Conservation (phyloP, 2,888 invertebrate genomes). For the Crepidodera aurea region DNA sequence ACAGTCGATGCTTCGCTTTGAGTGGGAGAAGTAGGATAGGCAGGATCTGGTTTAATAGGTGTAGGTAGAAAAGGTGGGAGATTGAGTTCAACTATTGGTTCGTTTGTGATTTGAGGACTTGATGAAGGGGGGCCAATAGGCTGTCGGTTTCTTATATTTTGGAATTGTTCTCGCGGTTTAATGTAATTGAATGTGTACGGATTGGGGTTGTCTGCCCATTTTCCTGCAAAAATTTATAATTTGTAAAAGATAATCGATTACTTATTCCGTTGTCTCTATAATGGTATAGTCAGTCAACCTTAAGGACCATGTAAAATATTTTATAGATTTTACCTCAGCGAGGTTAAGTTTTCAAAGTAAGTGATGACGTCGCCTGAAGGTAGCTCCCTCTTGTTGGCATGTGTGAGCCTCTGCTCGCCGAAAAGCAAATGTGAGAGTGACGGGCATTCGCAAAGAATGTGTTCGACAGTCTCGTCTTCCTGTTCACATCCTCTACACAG, state of each 20-base stretch:
- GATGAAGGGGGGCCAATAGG: slow-evolving; percentile 25
- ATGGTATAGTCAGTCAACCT: too few relatives aligned
- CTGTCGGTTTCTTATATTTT: slow-evolving; percentile 21
- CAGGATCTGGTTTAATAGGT: slow-evolving; percentile 55
- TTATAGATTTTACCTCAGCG: too few relatives aligned
- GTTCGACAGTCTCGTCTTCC: too few relatives aligned
- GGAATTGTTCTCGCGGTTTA: slow-evolving; percentile 10
- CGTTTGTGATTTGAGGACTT: slow-evolving; percentile 39
- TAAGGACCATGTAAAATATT: too few relatives aligned
- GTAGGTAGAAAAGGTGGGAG: slow-evolving; percentile 58
- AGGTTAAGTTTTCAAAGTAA: too few relatives aligned
- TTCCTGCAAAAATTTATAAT: slow-evolving; percentile 37
- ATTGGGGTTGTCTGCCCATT: slow-evolving; percentile 47
- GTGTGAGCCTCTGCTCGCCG: too few relatives aligned
- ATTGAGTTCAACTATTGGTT: slow-evolving; percentile 47
- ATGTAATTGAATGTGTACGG: slow-evolving; percentile 40
- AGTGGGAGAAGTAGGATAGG: slow-evolving; percentile 57
- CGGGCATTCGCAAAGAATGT: too few relatives aligned
- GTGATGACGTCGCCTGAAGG: too few relatives aligned
- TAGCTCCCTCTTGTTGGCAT: too few relatives aligned
- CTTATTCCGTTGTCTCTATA: too few relatives aligned
- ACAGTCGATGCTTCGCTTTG: slow-evolving; percentile 58
- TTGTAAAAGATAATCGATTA: not conserved
- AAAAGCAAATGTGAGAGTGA: too few relatives aligned
- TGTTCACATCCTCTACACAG: too few relatives aligned